Evolutionary conservation across 2,113 vertebrate species (phyloP).

Genomic region (Charina bottae): DNA sequence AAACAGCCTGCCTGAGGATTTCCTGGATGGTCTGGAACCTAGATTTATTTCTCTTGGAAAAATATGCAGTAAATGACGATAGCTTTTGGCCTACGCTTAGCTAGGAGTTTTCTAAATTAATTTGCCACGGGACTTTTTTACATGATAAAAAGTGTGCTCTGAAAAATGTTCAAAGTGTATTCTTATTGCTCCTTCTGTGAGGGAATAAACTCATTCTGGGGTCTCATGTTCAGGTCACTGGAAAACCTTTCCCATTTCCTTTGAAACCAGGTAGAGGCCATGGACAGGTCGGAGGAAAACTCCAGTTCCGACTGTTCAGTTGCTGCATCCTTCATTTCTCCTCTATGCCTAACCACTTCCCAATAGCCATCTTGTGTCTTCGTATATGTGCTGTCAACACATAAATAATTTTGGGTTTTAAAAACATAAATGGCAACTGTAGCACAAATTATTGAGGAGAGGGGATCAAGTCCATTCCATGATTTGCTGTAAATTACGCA

Average conservation of each 20-base stretch:
- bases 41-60: constrained; percentile 65
- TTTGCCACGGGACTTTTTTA: not conserved
- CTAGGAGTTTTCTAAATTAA: not conserved
- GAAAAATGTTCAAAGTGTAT: not conserved
- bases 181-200: not conserved
- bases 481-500: not conserved
- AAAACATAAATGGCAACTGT: not conserved
- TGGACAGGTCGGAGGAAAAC: not conserved
- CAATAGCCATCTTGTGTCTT: not conserved
- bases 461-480: not conserved
- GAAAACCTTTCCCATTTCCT: not conserved
- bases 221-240: not conserved
- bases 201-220: not conserved
- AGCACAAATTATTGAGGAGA: not conserved
- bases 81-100: too few species aligned
- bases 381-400: not conserved
- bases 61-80: constrained; percentile 46
- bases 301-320: not conserved
- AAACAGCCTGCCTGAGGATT: constrained; percentile 45
- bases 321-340: not conserved
- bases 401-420: not conserved
- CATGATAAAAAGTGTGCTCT: not conserved
- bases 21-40: constrained; percentile 72
- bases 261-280: not conserved
- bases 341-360: not conserved